Evolutionary conservation across 2,797 vertebrate genomes (phyloP), one percentile per base, ranked within the genome.

Genomic region (Halcyon leucocephala): DNA sequence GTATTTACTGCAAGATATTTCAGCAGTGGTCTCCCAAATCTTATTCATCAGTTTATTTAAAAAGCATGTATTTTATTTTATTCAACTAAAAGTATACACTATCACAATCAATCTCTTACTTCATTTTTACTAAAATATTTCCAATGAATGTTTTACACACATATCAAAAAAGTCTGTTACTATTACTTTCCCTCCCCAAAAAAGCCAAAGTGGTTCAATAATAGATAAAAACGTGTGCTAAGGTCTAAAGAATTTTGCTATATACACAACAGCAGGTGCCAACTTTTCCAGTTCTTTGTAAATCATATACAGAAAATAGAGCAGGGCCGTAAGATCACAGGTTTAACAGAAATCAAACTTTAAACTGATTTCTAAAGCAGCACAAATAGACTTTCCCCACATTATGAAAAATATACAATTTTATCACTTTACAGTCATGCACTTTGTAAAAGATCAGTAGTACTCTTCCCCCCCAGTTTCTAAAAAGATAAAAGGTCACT

Each of bases 21-120:
- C 71, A 85, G 52, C 57, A 51, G 64, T 33, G 44, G 3, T 82
- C 33, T 92, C 57, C 74, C 70, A 39, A 52, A 31, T 33, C 90
- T 88, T 73, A 87, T 1, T 72, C 69, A 35, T 71, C 87, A 29
- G 90, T 97, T 97, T 97, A 96, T 97, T 96, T 96, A 95, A 95
- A 97, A 98, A 98, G 77, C 93, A 93, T 95, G 97, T 97, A 93
- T 97, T 98, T 98, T 98, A 99, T 98, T 99, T 98, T 97, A 97
- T 98, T 98, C 97, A 98, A 97, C 98, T 98, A 98, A 98, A 99
- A 98, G 98, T 98, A 98, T 97, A 97, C 98, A 98, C 98, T 97
- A 93, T 97, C 98, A 98, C 98, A 97, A 92, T 97, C 97, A 95
- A 88, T 97, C 86, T 97, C 96, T 97, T 97, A 97, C 98, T 97